Conservation (phyloP, 2,888 invertebrate species). For the Trachelus tabidus region DNA sequence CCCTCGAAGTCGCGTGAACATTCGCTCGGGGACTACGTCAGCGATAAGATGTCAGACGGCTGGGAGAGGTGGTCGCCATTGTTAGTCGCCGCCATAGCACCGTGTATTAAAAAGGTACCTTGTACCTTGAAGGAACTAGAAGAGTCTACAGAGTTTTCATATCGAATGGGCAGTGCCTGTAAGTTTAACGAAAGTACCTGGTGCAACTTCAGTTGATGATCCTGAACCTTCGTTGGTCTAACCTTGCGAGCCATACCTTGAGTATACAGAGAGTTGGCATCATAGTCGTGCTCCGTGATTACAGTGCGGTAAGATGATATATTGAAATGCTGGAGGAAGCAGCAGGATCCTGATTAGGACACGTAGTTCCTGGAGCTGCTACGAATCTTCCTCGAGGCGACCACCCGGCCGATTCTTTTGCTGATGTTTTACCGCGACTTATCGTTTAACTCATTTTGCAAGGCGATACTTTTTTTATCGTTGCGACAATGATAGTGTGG, state of each 20-base stretch:
- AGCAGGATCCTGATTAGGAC: neutral
- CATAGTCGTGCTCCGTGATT: neutral
- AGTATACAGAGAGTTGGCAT: neutral
- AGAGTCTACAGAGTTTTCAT: neutral
- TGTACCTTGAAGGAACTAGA: neutral
- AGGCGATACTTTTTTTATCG: neutral
- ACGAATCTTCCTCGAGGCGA: neutral
- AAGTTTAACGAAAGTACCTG: neutral
- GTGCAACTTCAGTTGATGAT: neutral
- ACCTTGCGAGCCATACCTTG: neutral
- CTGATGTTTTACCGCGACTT: neutral
- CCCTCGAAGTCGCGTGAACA: neutral
- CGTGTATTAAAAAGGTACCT: neutral
- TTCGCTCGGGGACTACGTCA: neutral
- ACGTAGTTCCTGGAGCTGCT: neutral
- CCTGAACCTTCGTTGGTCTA: neutral
- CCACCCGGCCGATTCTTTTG: neutral
- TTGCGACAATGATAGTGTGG: neutral
- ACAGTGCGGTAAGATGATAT: neutral
- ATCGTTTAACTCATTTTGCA: neutral
- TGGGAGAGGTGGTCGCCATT: conserved; percentile 11
- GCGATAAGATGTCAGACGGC: conserved; percentile 7
- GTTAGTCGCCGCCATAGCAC: conserved; percentile 6
- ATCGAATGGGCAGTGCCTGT: neutral
- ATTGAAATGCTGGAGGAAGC: neutral